Base-by-base conservation (phyloP, 2,888 invertebrate genomes). In the Dolichomitus sp. region DNA sequence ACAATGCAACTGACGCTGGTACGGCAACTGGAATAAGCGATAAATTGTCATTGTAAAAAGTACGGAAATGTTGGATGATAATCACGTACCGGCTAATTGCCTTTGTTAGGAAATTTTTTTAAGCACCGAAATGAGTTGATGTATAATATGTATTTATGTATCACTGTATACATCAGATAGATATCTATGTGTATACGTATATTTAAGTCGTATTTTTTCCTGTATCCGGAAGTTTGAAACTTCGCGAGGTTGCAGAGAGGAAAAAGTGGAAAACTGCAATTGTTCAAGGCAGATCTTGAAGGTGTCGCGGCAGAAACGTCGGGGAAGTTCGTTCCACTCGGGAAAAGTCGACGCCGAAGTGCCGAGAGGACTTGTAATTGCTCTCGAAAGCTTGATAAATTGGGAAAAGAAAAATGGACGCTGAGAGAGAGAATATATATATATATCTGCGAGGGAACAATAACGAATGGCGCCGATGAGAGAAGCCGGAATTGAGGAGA, bases 381-480 rank as follows among this genome's bases (percentile, higher is more conserved):
- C 76, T 76, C 79, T 37, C 54, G 76, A 73, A 73, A 80, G 80
- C 76, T 75, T 72, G 80, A 77, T 83, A 48, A 80, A 83, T 76
- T 70, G 59, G 11, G 19, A 72, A 33, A 27, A 80, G n/a, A 61
- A 23, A 54, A 78, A 74, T 59, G 70, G 23, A 40, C 54, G 61
- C 27, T 74, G 66, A 74, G 61, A 42, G 19, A 59, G 37, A 2
- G 33, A 6, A 7, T 33, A 72, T 66, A 73, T 69, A 70, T 61
- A 45, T 82, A 37, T 19, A 59, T 42, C 54, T 42, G 6, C 17
- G 59, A 30, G 30, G 30, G 48, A 61, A 50, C 61, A 72, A 76
- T 78, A 59, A 69, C n/a, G 19, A 66, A 54, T 11, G 19, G 59
- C 54, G 33, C 40, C 33, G 54, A 42, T 45, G 63, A 11, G 63